A percentile compares a stretch with the other conserved stretches of the same genome.
These are phyloP conservation scores for Rhagologus leucostigma DNA, from an alignment of 2,113 vertebrate species.

Conservation along the genomic window DNA sequence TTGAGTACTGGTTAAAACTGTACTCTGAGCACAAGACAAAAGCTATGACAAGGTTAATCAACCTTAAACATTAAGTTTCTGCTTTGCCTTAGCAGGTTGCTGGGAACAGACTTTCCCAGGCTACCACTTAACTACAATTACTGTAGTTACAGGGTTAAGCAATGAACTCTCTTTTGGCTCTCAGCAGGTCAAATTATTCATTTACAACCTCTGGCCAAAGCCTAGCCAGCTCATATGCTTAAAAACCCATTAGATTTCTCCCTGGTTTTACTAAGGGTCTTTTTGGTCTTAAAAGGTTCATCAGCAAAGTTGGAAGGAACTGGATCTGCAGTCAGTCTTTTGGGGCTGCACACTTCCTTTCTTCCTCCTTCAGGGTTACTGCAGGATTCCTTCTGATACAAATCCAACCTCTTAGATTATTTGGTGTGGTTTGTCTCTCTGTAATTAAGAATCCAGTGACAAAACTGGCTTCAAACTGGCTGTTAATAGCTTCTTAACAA, in stretches of 20 bases:
- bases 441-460: not conserved
- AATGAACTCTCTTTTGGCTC: not conserved
- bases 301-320: not conserved
- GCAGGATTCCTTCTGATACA: not conserved
- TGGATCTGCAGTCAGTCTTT: not conserved
- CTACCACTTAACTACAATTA: conserved; percentile 3
- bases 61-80: not conserved
- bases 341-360: not conserved
- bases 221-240: not conserved
- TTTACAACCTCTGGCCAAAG: not conserved
- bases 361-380: not conserved
- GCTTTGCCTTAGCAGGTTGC: not conserved
- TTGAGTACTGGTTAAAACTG: not conserved
- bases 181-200: not conserved
- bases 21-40: not conserved
- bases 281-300: not conserved
- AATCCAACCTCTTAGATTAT: not conserved
- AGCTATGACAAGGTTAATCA: not conserved
- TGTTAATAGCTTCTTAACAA: not conserved
- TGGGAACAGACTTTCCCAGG: not conserved
- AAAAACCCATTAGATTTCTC: not conserved
- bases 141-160: not conserved
- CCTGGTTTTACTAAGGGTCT: not conserved
- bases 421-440: not conserved
- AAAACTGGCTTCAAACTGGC: not conserved